A percentile compares a stretch with the other conserved stretches of the same genome.
Evolutionary conservation across 2,888 invertebrate genomes (phyloP).

Genomic region (Tanytarsus gracilentus): DNA sequence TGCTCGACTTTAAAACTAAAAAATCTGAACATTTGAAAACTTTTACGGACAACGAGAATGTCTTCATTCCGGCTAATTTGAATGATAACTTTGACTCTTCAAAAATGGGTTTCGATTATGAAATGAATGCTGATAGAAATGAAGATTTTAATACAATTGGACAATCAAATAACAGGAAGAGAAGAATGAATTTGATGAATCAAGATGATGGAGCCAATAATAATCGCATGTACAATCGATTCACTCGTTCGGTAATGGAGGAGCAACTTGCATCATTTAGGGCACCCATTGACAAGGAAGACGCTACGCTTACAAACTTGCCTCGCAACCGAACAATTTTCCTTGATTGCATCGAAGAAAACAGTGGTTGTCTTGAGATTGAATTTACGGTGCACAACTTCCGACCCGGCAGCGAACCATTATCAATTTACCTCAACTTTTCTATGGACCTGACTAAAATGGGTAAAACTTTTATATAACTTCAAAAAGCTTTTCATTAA

Average conservation of each 20-base stretch:
- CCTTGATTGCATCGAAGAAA: conserved; percentile 40
- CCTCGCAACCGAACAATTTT: conserved; percentile 43
- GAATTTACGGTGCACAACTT: conserved; percentile 39
- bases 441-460: conserved; percentile 40
- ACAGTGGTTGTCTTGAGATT: conserved; percentile 37
- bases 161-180: background rate
- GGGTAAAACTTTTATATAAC: conserved; percentile 8
- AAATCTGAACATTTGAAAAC: too few species aligned
- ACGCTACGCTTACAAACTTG: conserved; percentile 31
- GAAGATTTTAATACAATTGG: background rate
- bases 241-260: conserved; percentile 9
- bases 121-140: background rate
- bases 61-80: conserved; percentile 28
- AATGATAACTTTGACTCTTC: conserved; percentile 31
- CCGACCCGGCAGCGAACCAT: conserved; percentile 35
- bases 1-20: too few species aligned
- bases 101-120: conserved; percentile 29
- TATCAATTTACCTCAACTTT: conserved; percentile 38
- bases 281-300: conserved; percentile 15
- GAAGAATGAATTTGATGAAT: background rate
- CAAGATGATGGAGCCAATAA: background rate
- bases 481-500: background rate
- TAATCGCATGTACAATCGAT: conserved; percentile 15
- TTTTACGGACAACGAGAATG: too few species aligned
- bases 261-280: conserved; percentile 14